These are phyloP conservation scores for Notothenia coriiceps DNA, from an alignment of 2,113 vertebrate genomes.

Conservation along the genomic window DNA sequence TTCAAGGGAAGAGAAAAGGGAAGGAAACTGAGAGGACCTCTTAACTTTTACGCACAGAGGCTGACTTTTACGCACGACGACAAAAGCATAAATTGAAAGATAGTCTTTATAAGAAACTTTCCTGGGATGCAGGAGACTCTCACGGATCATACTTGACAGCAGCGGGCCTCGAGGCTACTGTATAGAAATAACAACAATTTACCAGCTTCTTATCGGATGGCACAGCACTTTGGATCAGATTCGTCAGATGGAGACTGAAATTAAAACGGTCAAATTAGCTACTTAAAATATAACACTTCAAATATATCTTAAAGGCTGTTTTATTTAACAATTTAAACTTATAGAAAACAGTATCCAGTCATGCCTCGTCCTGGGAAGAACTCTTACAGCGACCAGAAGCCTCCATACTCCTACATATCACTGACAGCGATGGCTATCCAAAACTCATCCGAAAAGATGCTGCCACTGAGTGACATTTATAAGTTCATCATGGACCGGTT, in stretches of 20 bases:
- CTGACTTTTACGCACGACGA: conserved; percentile 66
- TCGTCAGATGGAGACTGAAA: conserved; percentile 67
- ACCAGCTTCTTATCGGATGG: conserved; percentile 43
- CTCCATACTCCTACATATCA: conserved; percentile 97
- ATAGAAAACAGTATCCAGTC: conserved; percentile 22
- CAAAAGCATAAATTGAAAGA: conserved; percentile 18
- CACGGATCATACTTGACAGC: conserved; percentile 49
- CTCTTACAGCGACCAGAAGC: conserved; percentile 98
- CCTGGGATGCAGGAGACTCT: conserved; percentile 36
- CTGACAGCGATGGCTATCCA: conserved; percentile 98
- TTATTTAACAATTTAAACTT: conserved; percentile 30
- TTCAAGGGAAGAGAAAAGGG: conserved; percentile 4
- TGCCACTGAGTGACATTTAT: conserved; percentile 94
- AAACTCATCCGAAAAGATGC: conserved; percentile 95
- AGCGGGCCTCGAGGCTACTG: conserved; percentile 26
- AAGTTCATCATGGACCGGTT: conserved; percentile 97
- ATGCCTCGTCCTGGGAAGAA: conserved; percentile 97
- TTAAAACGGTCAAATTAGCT: conserved; percentile 22
- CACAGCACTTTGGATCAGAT: conserved; percentile 61
- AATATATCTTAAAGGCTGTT: conserved; percentile 13
- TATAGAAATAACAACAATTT: neutral
- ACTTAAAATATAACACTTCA: conserved; percentile 1
- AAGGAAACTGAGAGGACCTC: conserved; percentile 35
- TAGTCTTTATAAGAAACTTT: conserved; percentile 20
- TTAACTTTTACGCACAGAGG: conserved; percentile 73